Conservation (phyloP, 2,797 vertebrate species). For the Coluber constrictor region DNA sequence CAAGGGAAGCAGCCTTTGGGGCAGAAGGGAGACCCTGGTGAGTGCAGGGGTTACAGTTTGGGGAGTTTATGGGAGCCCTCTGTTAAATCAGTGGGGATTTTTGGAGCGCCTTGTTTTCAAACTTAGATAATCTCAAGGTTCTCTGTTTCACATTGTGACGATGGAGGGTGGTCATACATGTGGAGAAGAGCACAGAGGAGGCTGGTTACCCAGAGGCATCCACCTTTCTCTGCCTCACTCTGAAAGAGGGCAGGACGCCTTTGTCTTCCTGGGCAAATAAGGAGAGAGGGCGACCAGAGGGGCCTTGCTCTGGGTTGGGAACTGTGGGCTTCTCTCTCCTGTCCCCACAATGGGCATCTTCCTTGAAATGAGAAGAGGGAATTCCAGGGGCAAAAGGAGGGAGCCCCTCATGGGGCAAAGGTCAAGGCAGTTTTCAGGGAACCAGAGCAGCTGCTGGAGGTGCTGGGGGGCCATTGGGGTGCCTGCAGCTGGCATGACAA, state of each 20-base stretch:
- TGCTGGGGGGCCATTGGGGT: rapidly evolving
- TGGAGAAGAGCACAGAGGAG: background rate
- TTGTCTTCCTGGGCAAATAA: background rate
- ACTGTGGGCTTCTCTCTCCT: background rate
- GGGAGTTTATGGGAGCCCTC: background rate
- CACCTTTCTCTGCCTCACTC: too few species aligned
- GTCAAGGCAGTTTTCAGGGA: background rate
- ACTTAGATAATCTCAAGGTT: background rate
- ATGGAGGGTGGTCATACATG: background rate
- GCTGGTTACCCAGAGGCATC: too few species aligned
- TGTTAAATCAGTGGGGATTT: background rate
- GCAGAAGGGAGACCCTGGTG: background rate
- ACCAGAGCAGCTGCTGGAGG: background rate
- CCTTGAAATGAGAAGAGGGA: background rate
- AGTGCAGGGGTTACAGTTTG: background rate
- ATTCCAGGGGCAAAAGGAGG: background rate
- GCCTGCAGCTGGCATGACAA: background rate
- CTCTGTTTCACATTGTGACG: background rate
- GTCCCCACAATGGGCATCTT: background rate
- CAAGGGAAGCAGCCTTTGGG: background rate
- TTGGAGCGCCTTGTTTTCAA: background rate
- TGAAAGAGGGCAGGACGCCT: background rate
- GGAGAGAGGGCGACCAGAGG: background rate
- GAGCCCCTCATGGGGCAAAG: background rate
- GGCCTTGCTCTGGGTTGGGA: background rate